Conservation (phyloP, 2,797 vertebrate species). For the Poeciliopsis presidionis region DNA sequence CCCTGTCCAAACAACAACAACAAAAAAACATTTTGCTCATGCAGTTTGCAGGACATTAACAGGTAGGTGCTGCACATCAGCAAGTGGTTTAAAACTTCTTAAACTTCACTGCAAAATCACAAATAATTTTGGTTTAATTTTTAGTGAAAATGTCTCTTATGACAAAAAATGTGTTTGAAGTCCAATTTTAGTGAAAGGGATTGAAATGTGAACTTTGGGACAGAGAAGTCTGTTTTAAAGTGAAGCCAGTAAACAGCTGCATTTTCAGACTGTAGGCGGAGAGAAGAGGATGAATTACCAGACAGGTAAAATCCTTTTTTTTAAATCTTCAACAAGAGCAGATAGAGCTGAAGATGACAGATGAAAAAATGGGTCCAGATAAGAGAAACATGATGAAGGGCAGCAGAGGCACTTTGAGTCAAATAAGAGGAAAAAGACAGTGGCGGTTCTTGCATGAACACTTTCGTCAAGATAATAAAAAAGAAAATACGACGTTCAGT, state of each 20-base stretch:
- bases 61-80: too few species aligned
- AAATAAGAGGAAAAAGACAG: not conserved
- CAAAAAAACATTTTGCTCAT: too few species aligned
- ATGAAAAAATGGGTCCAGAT: slow-evolving; percentile 40
- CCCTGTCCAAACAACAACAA: too few species aligned
- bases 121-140: too few species aligned
- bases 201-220: slow-evolving; percentile 18
- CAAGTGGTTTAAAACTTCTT: too few species aligned
- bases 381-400: slow-evolving; percentile 29
- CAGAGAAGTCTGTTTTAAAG: slow-evolving; percentile 26
- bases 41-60: too few species aligned
- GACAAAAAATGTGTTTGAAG: not conserved
- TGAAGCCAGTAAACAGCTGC: slow-evolving; percentile 33
- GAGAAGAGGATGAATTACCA: slow-evolving; percentile 58
- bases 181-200: slow-evolving; percentile 13
- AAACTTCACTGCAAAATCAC: too few species aligned
- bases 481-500: not conserved
- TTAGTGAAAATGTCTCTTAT: not conserved
- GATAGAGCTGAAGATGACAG: slow-evolving; percentile 51
- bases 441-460: not conserved
- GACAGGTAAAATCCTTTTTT: slow-evolving; percentile 48
- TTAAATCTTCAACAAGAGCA: slow-evolving; percentile 7
- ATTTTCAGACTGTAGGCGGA: slow-evolving; percentile 33
- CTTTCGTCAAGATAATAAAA: not conserved
- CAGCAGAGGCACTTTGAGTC: not conserved